phyloP scores from a whole-genome alignment of 2,888 invertebrate species.

The Darwinula stevensoni region DNA sequence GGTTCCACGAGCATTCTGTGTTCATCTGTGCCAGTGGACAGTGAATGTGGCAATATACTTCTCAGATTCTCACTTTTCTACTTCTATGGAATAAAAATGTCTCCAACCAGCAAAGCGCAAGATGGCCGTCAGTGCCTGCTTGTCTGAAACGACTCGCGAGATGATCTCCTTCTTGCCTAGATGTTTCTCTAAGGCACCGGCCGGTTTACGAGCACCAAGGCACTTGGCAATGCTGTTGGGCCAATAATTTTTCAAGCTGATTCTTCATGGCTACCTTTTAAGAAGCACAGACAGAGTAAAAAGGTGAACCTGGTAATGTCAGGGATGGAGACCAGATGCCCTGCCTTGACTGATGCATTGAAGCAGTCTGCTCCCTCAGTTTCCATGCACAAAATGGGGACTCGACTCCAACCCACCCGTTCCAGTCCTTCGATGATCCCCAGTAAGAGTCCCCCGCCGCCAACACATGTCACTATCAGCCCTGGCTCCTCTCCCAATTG shows the following conservation, averaged over 20 bases:
- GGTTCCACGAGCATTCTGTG: constrained; percentile 21
- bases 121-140: constrained; percentile 17
- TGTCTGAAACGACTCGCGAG: constrained; percentile 17
- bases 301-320: constrained; percentile 15
- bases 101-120: constrained; percentile 16
- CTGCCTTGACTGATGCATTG: constrained; percentile 16
- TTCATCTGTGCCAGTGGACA: constrained; percentile 15
- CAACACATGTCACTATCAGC: constrained; percentile 18
- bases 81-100: not conserved
- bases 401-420: constrained; percentile 15
- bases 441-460: constrained; percentile 20
- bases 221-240: constrained; percentile 18
- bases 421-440: constrained; percentile 15
- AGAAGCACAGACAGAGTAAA: too few relatives aligned
- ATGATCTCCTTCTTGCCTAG: constrained; percentile 13
- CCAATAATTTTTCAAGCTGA: not conserved
- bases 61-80: not conserved
- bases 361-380: constrained; percentile 20
- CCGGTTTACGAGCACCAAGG: constrained; percentile 17
- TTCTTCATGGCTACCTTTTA: too few relatives aligned
- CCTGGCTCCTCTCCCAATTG: constrained; percentile 16
- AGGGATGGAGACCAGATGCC: constrained; percentile 15
- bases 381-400: constrained; percentile 21
- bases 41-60: not conserved
- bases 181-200: constrained; percentile 13